Evolutionary conservation across 2,888 invertebrate genomes (phyloP).

Genomic region (Cheilosia impressa): DNA sequence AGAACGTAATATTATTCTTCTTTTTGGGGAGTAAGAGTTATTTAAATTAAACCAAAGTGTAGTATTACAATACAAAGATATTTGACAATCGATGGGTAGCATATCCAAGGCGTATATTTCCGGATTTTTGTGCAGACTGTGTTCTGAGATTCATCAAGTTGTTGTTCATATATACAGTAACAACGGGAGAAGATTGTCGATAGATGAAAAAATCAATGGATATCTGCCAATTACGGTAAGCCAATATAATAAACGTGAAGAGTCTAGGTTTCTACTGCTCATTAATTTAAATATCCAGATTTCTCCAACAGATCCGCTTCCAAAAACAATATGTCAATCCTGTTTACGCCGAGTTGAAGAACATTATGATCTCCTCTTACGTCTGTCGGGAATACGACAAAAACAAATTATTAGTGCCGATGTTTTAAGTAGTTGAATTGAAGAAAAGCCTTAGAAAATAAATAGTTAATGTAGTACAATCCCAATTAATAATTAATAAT

Average conservation of each 20-base stretch:
- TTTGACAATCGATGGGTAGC: slow-evolving; percentile 88
- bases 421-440: neutral
- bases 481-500: neutral
- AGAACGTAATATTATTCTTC: too few species aligned
- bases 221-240: slow-evolving; percentile 92
- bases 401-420: slow-evolving; percentile 12
- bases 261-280: slow-evolving; percentile 34
- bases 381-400: slow-evolving; percentile 79
- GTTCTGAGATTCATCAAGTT: slow-evolving; percentile 92
- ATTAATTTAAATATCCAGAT: slow-evolving; percentile 84
- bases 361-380: slow-evolving; percentile 83
- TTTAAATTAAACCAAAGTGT: neutral
- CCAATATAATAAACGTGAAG: too few species aligned
- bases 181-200: slow-evolving; percentile 89
- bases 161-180: slow-evolving; percentile 93
- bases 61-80: neutral
- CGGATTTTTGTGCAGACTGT: slow-evolving; percentile 93
- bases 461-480: neutral
- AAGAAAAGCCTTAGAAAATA: neutral
- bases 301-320: slow-evolving; percentile 87
- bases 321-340: slow-evolving; percentile 88
- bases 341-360: slow-evolving; percentile 87
- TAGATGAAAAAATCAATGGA: slow-evolving; percentile 92
- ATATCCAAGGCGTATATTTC: slow-evolving; percentile 91
- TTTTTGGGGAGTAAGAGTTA: too few species aligned